Base-by-base conservation (phyloP, 2,888 invertebrate genomes). In the Amblyjoppa fuscipennis region DNA sequence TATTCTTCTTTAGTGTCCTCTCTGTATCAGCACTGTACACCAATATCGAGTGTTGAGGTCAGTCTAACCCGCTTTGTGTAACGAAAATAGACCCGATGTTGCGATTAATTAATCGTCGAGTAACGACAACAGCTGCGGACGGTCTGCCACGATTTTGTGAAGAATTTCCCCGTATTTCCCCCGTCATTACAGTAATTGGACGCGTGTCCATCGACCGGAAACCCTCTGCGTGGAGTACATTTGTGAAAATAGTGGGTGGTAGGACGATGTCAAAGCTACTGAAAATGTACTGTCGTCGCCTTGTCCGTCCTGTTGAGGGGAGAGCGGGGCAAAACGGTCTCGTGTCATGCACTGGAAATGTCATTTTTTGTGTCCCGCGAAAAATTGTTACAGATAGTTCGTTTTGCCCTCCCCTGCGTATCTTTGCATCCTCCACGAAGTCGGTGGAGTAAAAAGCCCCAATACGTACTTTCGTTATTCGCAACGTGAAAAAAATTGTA, bases 121-220 rank as follows among this genome's bases (percentile, higher is more conserved):
- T 25, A 41, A 68, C 56, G 53, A 56, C 68, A 77, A 68, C 31
- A 31, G 49, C 49, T 75, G 75, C 20, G 49, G 13, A 41, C 45
- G 31, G 28, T 38, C 56, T 11, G 69, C n/a, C 4, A 68, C 41
- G 49, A 25, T 41, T 69, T 31, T 41, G 16, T 41, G 11, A 41
- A 45, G 25, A 83, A 74, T 79, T 74, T 31, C 34, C 11, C 31
- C 41, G 20, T 69, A 34, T 75, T 70, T 28, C 70, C 59, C 11
- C 11, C 56, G 45, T 45, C 74, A 79, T 83, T 79, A 79, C 51
- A 75, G 64, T 79, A 79, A 83, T 83, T 83, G 79, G 70, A 70
- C 59, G 49, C 31, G 34, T 11, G 45, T 28, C 25, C 34, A 34
- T n/a, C 41, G 41, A 45, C 13, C 28, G 28, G 4, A 13, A 49